These are phyloP conservation scores for Limnodromus scolopaceus DNA, from an alignment of 2,797 vertebrate genomes.

Conservation along the genomic window DNA sequence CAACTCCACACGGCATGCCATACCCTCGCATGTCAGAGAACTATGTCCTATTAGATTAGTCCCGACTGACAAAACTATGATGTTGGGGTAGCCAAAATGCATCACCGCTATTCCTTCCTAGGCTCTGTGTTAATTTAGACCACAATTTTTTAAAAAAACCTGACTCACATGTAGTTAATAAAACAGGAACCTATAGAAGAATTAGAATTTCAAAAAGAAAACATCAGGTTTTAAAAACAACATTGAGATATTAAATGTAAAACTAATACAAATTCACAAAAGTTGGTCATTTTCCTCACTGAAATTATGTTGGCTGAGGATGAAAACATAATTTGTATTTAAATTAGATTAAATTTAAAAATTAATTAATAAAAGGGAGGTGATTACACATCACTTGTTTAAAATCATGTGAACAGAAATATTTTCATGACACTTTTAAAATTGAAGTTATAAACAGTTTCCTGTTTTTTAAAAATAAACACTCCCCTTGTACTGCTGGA, in stretches of 20 bases:
- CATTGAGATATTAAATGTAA: not conserved
- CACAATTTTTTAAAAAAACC: not conserved
- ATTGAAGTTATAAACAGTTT: not conserved
- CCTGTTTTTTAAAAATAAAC: not conserved
- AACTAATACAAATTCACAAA: not conserved
- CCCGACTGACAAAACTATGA: conserved; percentile 18
- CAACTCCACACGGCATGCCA: not conserved
- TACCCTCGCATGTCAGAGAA: not conserved
- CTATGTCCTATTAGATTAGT: not conserved
- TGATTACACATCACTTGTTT: not conserved
- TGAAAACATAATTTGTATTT: not conserved
- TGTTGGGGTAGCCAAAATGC: not conserved
- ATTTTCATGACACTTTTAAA: not conserved
- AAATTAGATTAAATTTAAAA: not conserved
- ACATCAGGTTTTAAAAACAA: not conserved
- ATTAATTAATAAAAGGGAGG: not conserved
- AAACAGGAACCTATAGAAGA: not conserved
- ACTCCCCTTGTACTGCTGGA: not conserved
- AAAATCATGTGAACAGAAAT: not conserved
- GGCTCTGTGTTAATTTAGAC: not conserved
- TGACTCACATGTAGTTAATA: not conserved
- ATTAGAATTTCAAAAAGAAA: not conserved
- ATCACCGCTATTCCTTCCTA: not conserved
- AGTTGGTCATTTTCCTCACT: not conserved
- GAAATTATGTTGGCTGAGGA: not conserved